Percentiles rank a stretch among this genome's conserved stretches.
phyloP scores from a whole-genome alignment of 2,888 invertebrate species.

The Cristatella mucedo region DNA sequence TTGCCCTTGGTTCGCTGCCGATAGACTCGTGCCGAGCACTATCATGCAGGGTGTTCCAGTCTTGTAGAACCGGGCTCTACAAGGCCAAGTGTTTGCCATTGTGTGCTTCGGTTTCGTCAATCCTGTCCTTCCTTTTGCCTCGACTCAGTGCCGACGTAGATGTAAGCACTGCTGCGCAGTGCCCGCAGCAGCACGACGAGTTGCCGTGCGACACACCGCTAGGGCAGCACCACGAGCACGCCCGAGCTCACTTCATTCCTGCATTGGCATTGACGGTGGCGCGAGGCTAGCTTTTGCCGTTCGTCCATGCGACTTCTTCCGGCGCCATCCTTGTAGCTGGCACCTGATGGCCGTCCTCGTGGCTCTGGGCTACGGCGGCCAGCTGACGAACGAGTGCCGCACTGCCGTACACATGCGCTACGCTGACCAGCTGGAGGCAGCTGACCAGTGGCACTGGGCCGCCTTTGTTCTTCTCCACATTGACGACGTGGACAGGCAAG shows the following conservation, averaged over 20 bases:
- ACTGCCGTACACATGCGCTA: conserved; percentile 53
- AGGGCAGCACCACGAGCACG: too few species aligned
- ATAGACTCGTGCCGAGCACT: too few species aligned
- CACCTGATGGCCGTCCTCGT: conserved; percentile 52
- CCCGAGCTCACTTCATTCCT: too few species aligned
- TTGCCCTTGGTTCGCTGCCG: too few species aligned
- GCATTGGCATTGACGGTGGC: conserved; percentile 1
- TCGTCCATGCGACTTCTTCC: conserved; percentile 11
- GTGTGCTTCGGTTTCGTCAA: too few species aligned
- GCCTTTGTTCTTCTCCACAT: conserved; percentile 53
- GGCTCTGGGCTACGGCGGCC: conserved; percentile 49
- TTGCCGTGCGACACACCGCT: too few species aligned
- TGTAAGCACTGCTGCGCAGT: not conserved
- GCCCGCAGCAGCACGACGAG: not conserved
- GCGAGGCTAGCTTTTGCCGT: conserved; percentile 8
- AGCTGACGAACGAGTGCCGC: conserved; percentile 42
- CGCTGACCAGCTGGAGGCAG: conserved; percentile 64
- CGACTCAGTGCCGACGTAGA: too few species aligned
- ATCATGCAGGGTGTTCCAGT: too few species aligned
- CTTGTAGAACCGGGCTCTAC: too few species aligned
- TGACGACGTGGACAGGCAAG: conserved; percentile 24
- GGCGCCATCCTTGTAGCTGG: conserved; percentile 51
- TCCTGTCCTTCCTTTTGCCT: too few species aligned
- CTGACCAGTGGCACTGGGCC: conserved; percentile 71
- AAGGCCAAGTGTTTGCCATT: too few species aligned